These are phyloP conservation scores for Endomychus coccineus DNA, from an alignment of 2,888 invertebrate genomes.

Conservation along the genomic window DNA sequence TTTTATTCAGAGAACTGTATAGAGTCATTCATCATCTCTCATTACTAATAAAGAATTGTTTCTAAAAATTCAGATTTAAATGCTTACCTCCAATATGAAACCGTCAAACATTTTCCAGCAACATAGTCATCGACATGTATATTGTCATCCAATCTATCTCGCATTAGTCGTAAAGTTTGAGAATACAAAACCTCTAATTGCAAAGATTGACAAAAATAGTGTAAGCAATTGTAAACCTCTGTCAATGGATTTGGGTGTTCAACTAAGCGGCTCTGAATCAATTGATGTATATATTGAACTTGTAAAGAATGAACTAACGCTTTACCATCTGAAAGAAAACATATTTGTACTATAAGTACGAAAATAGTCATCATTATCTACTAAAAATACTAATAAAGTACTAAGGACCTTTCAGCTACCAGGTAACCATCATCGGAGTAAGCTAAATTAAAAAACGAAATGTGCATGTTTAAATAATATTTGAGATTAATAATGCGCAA, in stretches of 20 bases:
- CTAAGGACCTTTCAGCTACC: too few relatives aligned
- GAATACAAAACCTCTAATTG: constrained; percentile 88
- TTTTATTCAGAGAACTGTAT: too few relatives aligned
- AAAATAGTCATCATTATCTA: too few relatives aligned
- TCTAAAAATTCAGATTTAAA: too few relatives aligned
- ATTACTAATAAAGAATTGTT: too few relatives aligned
- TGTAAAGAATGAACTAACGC: constrained; percentile 91
- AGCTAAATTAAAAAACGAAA: too few relatives aligned
- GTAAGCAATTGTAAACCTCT: constrained; percentile 77
- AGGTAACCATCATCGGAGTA: too few relatives aligned
- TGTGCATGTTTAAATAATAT: too few relatives aligned
- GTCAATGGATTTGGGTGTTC: constrained; percentile 71
- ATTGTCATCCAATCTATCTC: constrained; percentile 82
- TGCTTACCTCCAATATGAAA: constrained; percentile 88
- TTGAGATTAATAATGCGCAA: too few relatives aligned
- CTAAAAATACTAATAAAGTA: too few relatives aligned
- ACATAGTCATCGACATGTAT: constrained; percentile 85
- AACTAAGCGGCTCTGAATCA: constrained; percentile 83
- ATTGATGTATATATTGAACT: constrained; percentile 86
- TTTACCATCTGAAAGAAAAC: constrained; percentile 86
- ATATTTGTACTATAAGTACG: constrained; percentile 17
- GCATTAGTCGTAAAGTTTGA: constrained; percentile 79
- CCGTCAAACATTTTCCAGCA: constrained; percentile 78
- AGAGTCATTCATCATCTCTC: too few relatives aligned
- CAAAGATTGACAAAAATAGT: constrained; percentile 90